These are phyloP conservation scores for Hippoglossus stenolepis DNA, from an alignment of 2,113 vertebrate genomes.

Conservation along the genomic window DNA sequence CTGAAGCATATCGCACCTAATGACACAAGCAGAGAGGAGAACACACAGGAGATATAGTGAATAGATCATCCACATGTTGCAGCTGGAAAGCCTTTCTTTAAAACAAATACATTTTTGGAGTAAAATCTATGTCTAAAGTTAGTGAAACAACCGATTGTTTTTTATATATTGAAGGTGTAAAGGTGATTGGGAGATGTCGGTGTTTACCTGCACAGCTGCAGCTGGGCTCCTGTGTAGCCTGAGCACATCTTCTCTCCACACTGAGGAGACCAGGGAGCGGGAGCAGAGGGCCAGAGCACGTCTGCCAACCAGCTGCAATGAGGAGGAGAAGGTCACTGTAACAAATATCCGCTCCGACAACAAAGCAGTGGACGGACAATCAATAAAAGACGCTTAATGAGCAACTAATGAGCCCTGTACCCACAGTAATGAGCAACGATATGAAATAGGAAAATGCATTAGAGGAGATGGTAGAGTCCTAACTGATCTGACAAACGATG, in stretches of 20 bases:
- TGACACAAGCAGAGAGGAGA: constrained; percentile 6
- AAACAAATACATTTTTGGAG: background rate
- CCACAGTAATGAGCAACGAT: too few species aligned
- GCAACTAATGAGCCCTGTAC: too few species aligned
- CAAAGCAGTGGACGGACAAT: background rate
- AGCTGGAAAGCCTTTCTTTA: too few species aligned
- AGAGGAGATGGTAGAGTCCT: too few species aligned
- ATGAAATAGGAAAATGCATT: too few species aligned
- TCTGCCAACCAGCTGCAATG: constrained; percentile 83
- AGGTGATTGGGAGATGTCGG: background rate
- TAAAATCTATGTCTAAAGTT: background rate
- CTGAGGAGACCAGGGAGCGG: constrained; percentile 60
- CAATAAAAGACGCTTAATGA: too few species aligned
- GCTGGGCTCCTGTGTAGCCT: constrained; percentile 54
- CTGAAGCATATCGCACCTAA: constrained; percentile 79
- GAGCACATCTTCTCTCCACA: constrained; percentile 53
- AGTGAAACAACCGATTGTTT: too few species aligned
- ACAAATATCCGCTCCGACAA: background rate
- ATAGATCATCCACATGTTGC: constrained; percentile 4
- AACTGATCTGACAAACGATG: background rate
- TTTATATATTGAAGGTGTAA: background rate
- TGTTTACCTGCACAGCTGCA: constrained; percentile 80
- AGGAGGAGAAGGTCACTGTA: background rate
- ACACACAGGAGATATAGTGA: background rate
- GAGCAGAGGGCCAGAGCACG: constrained; percentile 75